Conservation (phyloP, 1,140 invertebrate species). For the Lutraria rhynchaena region DNA sequence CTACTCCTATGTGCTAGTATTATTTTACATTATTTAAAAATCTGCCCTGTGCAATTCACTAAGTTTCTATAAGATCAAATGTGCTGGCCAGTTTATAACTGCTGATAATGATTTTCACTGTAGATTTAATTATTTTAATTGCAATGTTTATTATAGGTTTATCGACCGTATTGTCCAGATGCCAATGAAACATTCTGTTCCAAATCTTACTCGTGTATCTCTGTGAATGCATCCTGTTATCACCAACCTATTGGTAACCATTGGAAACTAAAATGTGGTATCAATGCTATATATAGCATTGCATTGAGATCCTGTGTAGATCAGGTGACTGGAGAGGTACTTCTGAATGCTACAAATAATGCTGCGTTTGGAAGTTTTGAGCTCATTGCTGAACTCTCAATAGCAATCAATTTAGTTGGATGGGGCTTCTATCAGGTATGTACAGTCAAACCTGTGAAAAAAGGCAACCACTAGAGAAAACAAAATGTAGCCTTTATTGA, state of each 20-base stretch:
- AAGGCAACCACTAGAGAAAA: too few relatives aligned
- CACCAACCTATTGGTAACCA: slow-evolving; percentile 32
- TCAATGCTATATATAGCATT: slow-evolving; percentile 56
- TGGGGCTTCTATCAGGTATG: slow-evolving; percentile 59
- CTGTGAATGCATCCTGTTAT: slow-evolving; percentile 38
- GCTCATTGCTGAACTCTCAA: slow-evolving; percentile 37
- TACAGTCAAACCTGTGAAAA: too few relatives aligned
- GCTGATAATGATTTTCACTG: too few relatives aligned
- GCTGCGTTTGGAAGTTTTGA: slow-evolving; percentile 27
- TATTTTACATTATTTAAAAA: too few relatives aligned
- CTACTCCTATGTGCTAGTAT: too few relatives aligned
- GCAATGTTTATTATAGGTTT: slow-evolving; percentile 58
- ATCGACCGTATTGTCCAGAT: slow-evolving; percentile 49
- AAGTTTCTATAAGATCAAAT: too few relatives aligned
- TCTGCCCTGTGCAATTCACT: too few relatives aligned
- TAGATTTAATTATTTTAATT: not conserved
- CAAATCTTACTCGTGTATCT: slow-evolving; percentile 61
- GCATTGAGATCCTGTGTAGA: slow-evolving; percentile 56
- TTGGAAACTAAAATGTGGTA: slow-evolving; percentile 57
- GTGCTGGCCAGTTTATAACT: too few relatives aligned
- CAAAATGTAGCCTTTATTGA: too few relatives aligned
- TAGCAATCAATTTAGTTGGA: slow-evolving; percentile 39
- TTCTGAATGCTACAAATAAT: slow-evolving; percentile 13
- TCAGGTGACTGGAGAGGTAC: slow-evolving; percentile 24
- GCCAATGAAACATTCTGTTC: slow-evolving; percentile 46